Percentiles rank a stretch among this genome's conserved stretches.
These are phyloP conservation scores for Athene noctua DNA, from an alignment of 2,113 vertebrate genomes.

Conservation along the genomic window DNA sequence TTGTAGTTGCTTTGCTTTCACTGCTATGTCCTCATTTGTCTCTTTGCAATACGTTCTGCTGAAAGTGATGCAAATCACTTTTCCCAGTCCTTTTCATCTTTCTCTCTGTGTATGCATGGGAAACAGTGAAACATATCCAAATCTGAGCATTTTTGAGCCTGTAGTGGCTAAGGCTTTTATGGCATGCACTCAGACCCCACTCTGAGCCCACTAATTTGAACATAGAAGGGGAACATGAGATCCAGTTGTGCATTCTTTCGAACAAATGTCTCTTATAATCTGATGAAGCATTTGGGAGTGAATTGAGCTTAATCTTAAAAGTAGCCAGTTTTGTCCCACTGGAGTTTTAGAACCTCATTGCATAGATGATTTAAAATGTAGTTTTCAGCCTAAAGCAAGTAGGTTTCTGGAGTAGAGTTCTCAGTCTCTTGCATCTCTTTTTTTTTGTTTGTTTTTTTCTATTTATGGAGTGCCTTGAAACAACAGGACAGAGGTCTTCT, in stretches of 20 bases:
- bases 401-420: not conserved
- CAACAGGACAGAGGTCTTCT: not conserved
- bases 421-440: not conserved
- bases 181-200: accelerated
- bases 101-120: not conserved
- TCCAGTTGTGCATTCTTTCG: not conserved
- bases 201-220: not conserved
- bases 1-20: slow-evolving; percentile 1
- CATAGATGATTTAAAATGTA: not conserved
- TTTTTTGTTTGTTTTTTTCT: not conserved
- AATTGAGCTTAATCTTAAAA: not conserved
- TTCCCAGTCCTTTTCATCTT: not conserved
- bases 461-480: not conserved
- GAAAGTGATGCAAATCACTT: not conserved
- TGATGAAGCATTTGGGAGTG: not conserved
- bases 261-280: not conserved
- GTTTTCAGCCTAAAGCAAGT: not conserved
- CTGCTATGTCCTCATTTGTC: not conserved
- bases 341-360: not conserved
- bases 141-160: not conserved
- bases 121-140: not conserved
- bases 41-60: not conserved
- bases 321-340: not conserved
- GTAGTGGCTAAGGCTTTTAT: not conserved
- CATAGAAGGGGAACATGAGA: not conserved